Conservation (phyloP, 2,113 vertebrate genomes). For the Hiodon tergisus region DNA sequence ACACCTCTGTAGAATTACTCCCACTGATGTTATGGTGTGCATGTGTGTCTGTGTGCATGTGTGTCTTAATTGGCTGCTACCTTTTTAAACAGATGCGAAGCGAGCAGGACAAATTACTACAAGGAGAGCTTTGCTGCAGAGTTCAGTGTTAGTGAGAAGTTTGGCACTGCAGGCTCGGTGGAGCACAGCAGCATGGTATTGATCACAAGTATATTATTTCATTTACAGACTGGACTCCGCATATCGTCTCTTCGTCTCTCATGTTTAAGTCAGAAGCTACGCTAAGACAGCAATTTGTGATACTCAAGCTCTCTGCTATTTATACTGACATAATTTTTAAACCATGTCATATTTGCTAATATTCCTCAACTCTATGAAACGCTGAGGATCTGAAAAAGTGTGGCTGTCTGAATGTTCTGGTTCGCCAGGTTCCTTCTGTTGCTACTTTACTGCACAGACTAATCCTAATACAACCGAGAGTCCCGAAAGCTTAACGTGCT, state of each 20-base stretch:
- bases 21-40: too few species aligned
- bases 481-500: too few species aligned
- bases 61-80: not conserved
- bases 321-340: too few species aligned
- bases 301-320: too few species aligned
- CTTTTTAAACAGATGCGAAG: slow-evolving; percentile 49
- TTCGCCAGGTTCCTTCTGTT: not conserved
- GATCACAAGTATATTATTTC: slow-evolving; percentile 51
- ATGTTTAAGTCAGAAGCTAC: too few species aligned
- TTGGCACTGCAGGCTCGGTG: slow-evolving; percentile 48
- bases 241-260: not conserved
- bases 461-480: too few species aligned
- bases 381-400: not conserved
- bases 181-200: slow-evolving; percentile 44
- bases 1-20: too few species aligned
- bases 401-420: not conserved
- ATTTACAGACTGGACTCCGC: not conserved
- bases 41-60: too few species aligned
- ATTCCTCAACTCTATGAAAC: too few species aligned
- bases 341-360: too few species aligned
- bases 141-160: slow-evolving; percentile 45
- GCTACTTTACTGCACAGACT: not conserved
- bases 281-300: too few species aligned
- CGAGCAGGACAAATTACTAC: slow-evolving; percentile 30
- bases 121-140: slow-evolving; percentile 42